Conservation (phyloP, 2,113 vertebrate genomes). For the Piprites chloris region DNA sequence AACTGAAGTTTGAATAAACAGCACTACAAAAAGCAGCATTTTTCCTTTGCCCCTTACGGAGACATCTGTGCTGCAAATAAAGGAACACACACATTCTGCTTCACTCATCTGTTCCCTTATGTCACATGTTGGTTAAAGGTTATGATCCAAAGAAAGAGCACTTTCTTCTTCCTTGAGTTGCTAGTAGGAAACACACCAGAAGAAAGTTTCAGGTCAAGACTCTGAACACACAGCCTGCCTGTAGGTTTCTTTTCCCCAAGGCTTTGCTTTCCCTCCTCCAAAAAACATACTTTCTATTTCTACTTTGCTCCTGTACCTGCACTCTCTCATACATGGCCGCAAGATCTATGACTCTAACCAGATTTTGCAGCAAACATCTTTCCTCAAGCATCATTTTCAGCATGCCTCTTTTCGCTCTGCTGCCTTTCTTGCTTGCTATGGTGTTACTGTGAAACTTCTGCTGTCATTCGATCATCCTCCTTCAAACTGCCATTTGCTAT, state of each 20-base stretch:
- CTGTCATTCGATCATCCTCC: not conserved
- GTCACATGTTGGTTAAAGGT: not conserved
- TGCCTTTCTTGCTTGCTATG: not conserved
- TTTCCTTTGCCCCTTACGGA: not conserved
- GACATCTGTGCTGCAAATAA: constrained; percentile 12
- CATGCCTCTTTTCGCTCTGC: not conserved
- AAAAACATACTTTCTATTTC: not conserved
- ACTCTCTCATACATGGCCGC: not conserved
- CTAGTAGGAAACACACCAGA: not conserved
- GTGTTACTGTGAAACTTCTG: not conserved
- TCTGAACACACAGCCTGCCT: not conserved
- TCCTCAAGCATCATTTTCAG: not conserved
- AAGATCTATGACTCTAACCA: not conserved
- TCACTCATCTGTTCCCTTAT: not conserved
- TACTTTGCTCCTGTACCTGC: not conserved
- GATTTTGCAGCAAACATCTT: not conserved
- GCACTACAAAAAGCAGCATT: not conserved
- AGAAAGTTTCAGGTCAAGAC: not conserved
- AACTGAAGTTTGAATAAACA: constrained; percentile 26
- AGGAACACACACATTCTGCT: constrained; percentile 4
- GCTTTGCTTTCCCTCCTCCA: not conserved
- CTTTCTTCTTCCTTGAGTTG: not conserved
- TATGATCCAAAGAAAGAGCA: not conserved
- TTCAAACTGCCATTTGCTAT: not conserved
- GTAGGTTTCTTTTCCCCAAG: not conserved